Evolutionary conservation across 2,113 vertebrate genomes (phyloP), one percentile per base, ranked within the genome.

Genomic region (Miniopterus natalensis): DNA sequence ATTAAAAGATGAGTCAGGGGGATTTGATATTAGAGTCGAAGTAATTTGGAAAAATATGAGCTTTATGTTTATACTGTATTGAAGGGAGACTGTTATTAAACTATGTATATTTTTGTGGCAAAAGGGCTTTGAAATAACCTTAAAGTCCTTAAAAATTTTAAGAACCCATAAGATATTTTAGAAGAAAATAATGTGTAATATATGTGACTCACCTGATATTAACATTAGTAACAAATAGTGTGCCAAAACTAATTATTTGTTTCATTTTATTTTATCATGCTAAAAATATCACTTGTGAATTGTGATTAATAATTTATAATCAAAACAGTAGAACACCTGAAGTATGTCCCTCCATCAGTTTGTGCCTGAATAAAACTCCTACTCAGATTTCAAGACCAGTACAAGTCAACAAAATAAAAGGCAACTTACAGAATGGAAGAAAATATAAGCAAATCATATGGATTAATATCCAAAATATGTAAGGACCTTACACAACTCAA

Each of bases 151-250:
- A 74, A 78, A 88, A 49, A 63, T 42, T 93, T 90, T 63, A 81
- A 81, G 65, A 77, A 55, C 7, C 45, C 8, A 36, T 63, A 66
- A 27, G 6, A 75, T 66, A 91, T 42, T 92, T 61, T 57, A 83
- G 36, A 93, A 95, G 45, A 92, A 74, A 95, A 91, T 87, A 75
- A 74, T 70, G 40, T 92, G 68, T 10, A 57, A 18, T 71, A 47
- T 68, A 59, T n/a, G 13, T 71, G 31, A 87, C 66, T 80, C 51
- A 88, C 4, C 11, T 91, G 59, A 65, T 85, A 65, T 27, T 55
- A 93, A 47, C 42, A 49, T 86, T 88, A 71, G 14, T 79, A 75
- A 79, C 6, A 91, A 92, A 84, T 53, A 57, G 4, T 42, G 1
- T 42, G 20, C 51, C 25, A 77, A 89, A 68, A 81, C 1, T 74